A percentile compares a stretch with the other conserved stretches of the same genome.
These are phyloP conservation scores for Sitta europaea DNA, from an alignment of 2,113 vertebrate species.

Conservation along the genomic window DNA sequence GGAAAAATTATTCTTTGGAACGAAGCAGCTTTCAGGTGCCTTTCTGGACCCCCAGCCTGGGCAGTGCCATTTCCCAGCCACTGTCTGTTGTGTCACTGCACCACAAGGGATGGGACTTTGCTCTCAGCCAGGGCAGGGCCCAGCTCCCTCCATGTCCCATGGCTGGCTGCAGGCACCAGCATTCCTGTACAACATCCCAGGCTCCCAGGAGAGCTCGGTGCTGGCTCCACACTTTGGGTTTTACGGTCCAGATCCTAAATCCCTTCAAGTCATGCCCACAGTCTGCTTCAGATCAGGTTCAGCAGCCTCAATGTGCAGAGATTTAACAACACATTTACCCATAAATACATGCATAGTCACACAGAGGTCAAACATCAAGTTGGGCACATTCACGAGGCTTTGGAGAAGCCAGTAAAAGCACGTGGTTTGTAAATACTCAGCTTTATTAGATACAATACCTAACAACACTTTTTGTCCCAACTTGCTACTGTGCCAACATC, in stretches of 20 bases:
- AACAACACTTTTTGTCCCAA: neutral
- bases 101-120: neutral
- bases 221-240: neutral
- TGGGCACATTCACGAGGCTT: neutral
- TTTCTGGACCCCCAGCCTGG: neutral
- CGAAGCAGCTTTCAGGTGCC: neutral
- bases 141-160: accelerated
- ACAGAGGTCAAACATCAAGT: neutral
- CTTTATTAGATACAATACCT: neutral
- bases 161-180: neutral
- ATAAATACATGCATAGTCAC: neutral
- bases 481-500: neutral
- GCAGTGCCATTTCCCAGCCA: neutral
- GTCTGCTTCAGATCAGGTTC: neutral
- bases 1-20: neutral
- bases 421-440: neutral
- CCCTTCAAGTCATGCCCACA: neutral
- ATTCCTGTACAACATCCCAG: neutral
- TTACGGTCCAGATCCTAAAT: neutral
- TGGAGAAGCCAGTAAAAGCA: neutral
- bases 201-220: neutral
- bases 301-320: neutral
- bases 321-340: neutral
- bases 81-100: neutral
- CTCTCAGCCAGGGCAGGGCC: neutral